Conservation (phyloP, 2,113 vertebrate genomes). For the Leptodactylus fuscus region DNA sequence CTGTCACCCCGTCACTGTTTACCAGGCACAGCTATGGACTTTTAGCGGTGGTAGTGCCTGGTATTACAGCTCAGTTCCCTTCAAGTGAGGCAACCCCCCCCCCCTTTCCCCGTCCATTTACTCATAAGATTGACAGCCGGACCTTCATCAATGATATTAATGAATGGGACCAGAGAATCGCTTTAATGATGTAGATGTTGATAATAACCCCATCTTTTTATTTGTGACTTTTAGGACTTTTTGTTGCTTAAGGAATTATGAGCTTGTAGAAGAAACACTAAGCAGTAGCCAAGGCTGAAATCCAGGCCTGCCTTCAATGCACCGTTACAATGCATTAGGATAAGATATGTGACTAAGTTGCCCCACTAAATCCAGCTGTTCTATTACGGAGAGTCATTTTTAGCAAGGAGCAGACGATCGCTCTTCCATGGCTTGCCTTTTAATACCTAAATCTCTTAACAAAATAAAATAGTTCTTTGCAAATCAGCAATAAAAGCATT, state of each 20-base stretch:
- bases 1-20: too few species aligned
- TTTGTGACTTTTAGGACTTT: background rate
- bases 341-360: constrained; percentile 3
- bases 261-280: background rate
- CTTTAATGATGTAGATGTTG: too few species aligned
- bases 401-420: background rate
- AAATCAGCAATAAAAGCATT: constrained; percentile 51
- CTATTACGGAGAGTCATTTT: constrained; percentile 7
- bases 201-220: too few species aligned
- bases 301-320: constrained; percentile 1
- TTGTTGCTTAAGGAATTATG: background rate
- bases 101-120: too few species aligned
- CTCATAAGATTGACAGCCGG: too few species aligned
- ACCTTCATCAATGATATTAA: too few species aligned
- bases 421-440: background rate
- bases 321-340: background rate
- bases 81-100: too few species aligned
- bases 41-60: too few species aligned
- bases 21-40: too few species aligned
- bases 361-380: constrained; percentile 27
- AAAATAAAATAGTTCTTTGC: constrained; percentile 44
- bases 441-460: constrained; percentile 35
- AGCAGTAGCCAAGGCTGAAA: background rate
- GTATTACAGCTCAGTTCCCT: too few species aligned
- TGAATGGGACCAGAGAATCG: too few species aligned